Evolutionary conservation across 1,140 invertebrate species (phyloP).

Genomic region (Triops longicaudatus): DNA sequence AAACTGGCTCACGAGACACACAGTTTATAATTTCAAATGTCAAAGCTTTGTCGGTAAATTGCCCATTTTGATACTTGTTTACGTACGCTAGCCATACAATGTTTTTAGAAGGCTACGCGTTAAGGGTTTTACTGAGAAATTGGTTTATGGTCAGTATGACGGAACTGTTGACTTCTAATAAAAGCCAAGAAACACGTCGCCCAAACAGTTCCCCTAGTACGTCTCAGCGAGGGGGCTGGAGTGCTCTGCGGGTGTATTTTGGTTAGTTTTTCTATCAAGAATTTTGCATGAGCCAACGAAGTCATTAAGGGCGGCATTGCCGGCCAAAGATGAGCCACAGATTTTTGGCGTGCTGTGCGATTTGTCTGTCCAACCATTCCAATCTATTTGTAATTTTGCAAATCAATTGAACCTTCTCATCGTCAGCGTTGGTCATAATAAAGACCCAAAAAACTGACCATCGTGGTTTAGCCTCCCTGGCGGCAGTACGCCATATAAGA

Average conservation of each 20-base stretch:
- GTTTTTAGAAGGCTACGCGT: too few relatives aligned
- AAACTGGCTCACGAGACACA: neutral
- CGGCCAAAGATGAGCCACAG: neutral
- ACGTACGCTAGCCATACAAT: too few relatives aligned
- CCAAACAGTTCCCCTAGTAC: neutral
- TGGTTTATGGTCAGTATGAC: too few relatives aligned
- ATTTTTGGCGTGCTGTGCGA: neutral
- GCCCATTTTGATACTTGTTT: neutral
- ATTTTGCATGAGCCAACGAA: neutral
- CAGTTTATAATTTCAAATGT: neutral
- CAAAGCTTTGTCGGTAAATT: neutral
- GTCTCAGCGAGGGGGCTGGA: neutral
- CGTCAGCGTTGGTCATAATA: slow-evolving; percentile 2
- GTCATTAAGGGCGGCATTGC: neutral
- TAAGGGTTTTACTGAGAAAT: too few relatives aligned
- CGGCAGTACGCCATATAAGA: neutral
- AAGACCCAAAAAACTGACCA: neutral
- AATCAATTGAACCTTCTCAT: neutral
- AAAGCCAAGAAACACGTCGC: neutral
- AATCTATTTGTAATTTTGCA: slow-evolving; percentile 9
- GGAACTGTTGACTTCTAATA: too few relatives aligned
- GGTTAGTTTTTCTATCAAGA: slow-evolving; percentile 5
- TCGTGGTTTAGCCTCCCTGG: neutral
- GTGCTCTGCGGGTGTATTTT: neutral
- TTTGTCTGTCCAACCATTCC: neutral